Evolutionary conservation across 1,140 invertebrate species (phyloP), one percentile per base, ranked within the genome.

Genomic region (Ceratina japonica): DNA sequence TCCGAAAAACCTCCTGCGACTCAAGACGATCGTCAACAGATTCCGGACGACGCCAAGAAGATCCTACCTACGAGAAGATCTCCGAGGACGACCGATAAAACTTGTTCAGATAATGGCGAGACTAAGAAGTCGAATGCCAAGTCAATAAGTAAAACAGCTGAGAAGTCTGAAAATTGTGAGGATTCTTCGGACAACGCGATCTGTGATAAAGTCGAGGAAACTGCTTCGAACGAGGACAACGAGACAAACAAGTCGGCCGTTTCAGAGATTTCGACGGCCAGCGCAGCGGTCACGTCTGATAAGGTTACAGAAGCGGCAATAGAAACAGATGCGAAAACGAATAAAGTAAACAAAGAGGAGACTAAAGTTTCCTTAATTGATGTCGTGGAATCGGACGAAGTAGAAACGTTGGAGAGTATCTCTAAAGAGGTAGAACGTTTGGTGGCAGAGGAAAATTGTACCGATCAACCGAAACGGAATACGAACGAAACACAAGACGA

Each of bases 371-470:
- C 31, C 20, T 5, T 18, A 15, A 69, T 20, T 8, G 5, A 54
- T 22, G 22, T 18, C 13, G 10, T 7, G 13, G 56, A 51, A 12
- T 75, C 62, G 0, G 88, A 88, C 10, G 89, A 91, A 2, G 73
- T 51, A 1, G 91, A 92, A 63, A 91, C 90, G 0, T 65, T 91
- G 15, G 91, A 91, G 59, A 91, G 89, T 52, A 90, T 91, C 66
- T 90, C 90, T 8, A 63, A 83, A 4, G 90, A 91, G 18, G 87
- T 92, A 4, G 90, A 91, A 54, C 83, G 80, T 64, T 68, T 92
- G n/a, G 85, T 90, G 12, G 66, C 79, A 66, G 89, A 68, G 49
- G 51, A 80, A 3, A 52, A 82, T 1, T 16, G 2, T 22, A 54
- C 0, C 7, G 27, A 2, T 20, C 52, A 44, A 10, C 0, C 1